Percentiles rank a stretch among this genome's conserved stretches.
These are phyloP conservation scores for Chionomys nivalis DNA, from an alignment of 2,113 vertebrate genomes.

Conservation along the genomic window DNA sequence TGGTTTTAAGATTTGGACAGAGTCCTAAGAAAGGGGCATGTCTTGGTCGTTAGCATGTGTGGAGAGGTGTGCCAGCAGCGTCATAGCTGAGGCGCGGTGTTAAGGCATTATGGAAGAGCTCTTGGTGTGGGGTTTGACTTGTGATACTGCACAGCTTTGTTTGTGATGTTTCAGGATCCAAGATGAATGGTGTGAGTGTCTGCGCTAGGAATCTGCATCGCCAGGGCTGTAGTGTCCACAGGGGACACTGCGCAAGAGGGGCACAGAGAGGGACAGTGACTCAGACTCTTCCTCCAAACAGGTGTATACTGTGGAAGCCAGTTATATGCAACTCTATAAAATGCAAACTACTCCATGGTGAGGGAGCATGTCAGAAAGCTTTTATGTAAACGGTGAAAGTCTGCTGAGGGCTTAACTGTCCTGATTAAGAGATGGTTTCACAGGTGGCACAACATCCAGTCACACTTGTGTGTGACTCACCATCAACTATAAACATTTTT, in stretches of 20 bases:
- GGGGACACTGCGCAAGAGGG: too few relatives aligned
- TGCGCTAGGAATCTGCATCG: background rate
- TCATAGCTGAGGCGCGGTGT: background rate
- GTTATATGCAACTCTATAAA: background rate
- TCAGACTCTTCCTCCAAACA: background rate
- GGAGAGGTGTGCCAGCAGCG: background rate
- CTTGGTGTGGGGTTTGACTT: background rate
- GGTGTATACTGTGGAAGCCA: background rate
- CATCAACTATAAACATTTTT: background rate
- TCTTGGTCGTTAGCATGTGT: background rate
- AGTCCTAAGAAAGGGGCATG: background rate
- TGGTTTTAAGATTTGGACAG: background rate
- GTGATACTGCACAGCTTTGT: too few relatives aligned
- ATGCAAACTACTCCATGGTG: background rate
- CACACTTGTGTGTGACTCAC: background rate
- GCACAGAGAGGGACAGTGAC: background rate
- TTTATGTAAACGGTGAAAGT: background rate
- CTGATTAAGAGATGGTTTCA: background rate
- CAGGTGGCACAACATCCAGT: background rate
- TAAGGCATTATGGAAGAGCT: background rate
- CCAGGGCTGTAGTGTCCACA: background rate
- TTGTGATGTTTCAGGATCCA: background rate
- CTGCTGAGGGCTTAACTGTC: background rate
- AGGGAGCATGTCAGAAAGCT: background rate
- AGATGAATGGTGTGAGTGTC: background rate